Conservation (phyloP, 2,797 vertebrate genomes). For the Pristis pectinata region DNA sequence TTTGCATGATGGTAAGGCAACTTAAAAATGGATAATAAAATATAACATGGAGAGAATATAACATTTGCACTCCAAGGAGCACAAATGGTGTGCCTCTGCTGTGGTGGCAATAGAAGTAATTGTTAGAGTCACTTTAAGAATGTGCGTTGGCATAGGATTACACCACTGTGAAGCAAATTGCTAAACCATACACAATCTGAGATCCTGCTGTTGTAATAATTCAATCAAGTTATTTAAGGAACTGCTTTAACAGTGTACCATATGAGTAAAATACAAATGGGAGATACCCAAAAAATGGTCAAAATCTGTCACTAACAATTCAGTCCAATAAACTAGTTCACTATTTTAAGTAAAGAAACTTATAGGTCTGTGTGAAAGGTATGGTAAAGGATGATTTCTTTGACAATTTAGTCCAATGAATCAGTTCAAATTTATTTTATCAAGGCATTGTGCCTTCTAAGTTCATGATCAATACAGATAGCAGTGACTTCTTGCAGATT, state of each 20-base stretch:
- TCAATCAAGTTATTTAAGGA: background rate
- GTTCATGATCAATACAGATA: background rate
- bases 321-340: background rate
- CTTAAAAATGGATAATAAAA: background rate
- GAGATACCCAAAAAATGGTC: background rate
- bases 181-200: background rate
- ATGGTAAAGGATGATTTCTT: background rate
- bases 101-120: background rate
- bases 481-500: background rate
- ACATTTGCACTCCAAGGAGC: background rate
- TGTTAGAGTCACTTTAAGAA: background rate
- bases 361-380: background rate
- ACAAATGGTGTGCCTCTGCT: background rate
- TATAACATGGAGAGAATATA: background rate
- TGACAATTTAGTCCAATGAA: too few relatives aligned
- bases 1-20: background rate
- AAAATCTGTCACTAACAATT: background rate
- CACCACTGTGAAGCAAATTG: background rate
- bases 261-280: background rate
- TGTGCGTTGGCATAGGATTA: background rate
- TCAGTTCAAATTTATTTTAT: background rate
- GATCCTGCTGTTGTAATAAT: background rate
- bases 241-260: background rate
- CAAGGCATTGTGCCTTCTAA: background rate
- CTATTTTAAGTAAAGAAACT: background rate